phyloP scores from a whole-genome alignment of 2,888 invertebrate species.

The Sphaeridia pumilis region DNA sequence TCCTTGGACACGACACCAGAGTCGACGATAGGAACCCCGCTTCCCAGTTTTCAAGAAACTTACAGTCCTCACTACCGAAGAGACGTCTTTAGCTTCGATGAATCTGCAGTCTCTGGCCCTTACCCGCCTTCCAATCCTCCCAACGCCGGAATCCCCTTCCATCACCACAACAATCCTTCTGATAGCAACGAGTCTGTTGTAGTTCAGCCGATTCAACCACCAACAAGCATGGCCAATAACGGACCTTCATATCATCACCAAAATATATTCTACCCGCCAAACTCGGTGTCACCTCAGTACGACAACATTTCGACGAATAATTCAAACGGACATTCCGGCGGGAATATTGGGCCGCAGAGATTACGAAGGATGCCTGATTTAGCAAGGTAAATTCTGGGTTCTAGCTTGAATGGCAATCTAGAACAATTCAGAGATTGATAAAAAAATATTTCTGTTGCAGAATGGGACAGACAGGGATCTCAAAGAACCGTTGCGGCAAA shows the following conservation, averaged over 20 bases:
- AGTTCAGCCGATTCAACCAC: too few relatives aligned
- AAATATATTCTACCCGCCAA: conserved; percentile 4
- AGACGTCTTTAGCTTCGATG: conserved; percentile 36
- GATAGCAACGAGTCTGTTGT: too few relatives aligned
- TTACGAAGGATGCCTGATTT: not conserved
- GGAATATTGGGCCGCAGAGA: not conserved
- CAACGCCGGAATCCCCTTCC: too few relatives aligned
- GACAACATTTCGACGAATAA: conserved; percentile 20
- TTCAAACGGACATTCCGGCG: too few relatives aligned
- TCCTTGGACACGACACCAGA: conserved; percentile 26
- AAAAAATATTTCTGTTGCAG: too few relatives aligned
- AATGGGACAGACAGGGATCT: too few relatives aligned
- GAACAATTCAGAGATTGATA: too few relatives aligned
- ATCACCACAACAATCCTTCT: too few relatives aligned
- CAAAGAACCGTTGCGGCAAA: too few relatives aligned
- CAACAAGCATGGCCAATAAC: conserved; percentile 21
- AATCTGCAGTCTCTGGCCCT: conserved; percentile 33
- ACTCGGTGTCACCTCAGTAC: not conserved
- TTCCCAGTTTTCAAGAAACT: conserved; percentile 56
- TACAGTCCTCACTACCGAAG: conserved; percentile 59
- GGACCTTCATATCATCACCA: conserved; percentile 7
- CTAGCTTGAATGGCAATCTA: too few relatives aligned
- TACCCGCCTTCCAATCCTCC: too few relatives aligned
- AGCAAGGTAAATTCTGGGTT: not conserved
- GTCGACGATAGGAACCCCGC: conserved; percentile 26